Percentiles rank a stretch among this genome's conserved stretches.
These are phyloP conservation scores for Eubasilissa regina DNA, from an alignment of 1,140 invertebrate genomes.

Conservation along the genomic window DNA sequence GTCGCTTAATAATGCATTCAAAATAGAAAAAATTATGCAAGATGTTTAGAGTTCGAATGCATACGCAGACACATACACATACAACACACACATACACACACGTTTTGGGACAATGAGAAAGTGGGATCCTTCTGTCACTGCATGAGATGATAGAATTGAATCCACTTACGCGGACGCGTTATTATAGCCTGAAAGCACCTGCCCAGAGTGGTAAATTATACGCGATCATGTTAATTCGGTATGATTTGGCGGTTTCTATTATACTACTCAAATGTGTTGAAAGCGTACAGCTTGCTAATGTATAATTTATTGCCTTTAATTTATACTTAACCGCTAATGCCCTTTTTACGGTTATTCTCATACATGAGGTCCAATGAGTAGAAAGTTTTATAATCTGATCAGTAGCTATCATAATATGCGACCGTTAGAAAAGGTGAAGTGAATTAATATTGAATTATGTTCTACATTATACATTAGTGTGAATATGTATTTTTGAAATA, in stretches of 20 bases:
- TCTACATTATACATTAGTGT: no score
- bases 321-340: neutral
- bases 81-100: neutral
- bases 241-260: constrained; percentile 5
- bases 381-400: no score
- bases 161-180: constrained; percentile 1
- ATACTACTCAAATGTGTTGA: constrained; percentile 22
- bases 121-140: constrained; percentile 28
- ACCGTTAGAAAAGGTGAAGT: no score
- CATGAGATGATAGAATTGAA: constrained; percentile 17
- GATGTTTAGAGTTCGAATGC: neutral
- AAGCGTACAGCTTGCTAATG: constrained; percentile 34
- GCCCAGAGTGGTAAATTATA: constrained; percentile 2
- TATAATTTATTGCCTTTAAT: constrained; percentile 11
- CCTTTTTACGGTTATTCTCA: no score
- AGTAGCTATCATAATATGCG: no score
- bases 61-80: neutral
- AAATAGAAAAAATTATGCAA: neutral
- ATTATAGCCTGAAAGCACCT: constrained; percentile 7
- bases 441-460: no score
- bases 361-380: no score
- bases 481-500: no score
- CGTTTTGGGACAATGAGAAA: constrained; percentile 27
- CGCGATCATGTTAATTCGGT: constrained; percentile 30
- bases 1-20: no score